A percentile compares a stretch with the other conserved stretches of the same genome.
These are phyloP conservation scores for Bothrops alternatus DNA, from an alignment of 2,797 vertebrate species.

Conservation along the genomic window DNA sequence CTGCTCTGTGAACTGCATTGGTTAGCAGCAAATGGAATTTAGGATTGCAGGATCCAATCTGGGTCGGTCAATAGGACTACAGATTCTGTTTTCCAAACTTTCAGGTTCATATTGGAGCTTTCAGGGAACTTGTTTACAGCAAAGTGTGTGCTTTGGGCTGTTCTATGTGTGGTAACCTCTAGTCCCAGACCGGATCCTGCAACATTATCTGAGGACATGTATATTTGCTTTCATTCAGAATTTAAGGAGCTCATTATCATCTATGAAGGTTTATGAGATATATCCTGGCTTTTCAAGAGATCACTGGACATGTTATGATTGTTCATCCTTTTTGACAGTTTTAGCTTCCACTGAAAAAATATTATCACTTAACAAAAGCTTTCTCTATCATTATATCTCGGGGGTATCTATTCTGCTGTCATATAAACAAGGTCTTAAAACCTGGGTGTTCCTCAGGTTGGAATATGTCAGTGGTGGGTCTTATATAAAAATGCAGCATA, in stretches of 20 bases:
- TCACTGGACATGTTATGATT: background rate
- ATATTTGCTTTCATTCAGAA: background rate
- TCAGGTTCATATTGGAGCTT: background rate
- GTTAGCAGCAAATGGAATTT: background rate
- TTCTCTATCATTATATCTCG: background rate
- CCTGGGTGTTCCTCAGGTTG: background rate
- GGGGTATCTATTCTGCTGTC: background rate
- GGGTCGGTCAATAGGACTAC: background rate
- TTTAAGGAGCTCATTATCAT: background rate
- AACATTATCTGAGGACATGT: background rate
- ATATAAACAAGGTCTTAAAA: background rate
- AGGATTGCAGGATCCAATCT: background rate
- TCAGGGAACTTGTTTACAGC: background rate
- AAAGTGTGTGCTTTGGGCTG: background rate
- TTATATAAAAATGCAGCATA: background rate
- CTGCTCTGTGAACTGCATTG: background rate
- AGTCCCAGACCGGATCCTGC: background rate
- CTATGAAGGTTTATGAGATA: background rate
- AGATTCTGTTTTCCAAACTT: background rate
- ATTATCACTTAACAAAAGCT: background rate
- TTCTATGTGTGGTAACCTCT: background rate
- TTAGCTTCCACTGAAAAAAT: background rate
- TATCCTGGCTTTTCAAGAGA: background rate
- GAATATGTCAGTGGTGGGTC: background rate
- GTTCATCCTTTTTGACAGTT: background rate